Conservation (phyloP, 2,888 invertebrate genomes). For the Cantharis rufa region DNA sequence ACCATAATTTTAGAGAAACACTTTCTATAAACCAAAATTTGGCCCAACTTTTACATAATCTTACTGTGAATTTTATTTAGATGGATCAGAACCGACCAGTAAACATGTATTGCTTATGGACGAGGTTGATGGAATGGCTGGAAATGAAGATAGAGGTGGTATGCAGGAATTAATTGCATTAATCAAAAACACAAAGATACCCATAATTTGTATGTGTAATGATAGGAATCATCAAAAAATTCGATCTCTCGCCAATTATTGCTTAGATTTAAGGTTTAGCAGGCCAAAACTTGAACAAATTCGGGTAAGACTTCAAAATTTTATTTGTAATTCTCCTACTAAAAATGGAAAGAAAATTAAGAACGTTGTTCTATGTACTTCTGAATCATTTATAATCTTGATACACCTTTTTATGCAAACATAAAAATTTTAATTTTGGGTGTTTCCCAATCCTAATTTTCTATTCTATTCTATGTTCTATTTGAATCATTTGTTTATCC, state of each 20-base stretch:
- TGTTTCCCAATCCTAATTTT: too few relatives aligned
- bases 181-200: conserved; percentile 85
- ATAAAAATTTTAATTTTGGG: too few relatives aligned
- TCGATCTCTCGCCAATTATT: conserved; percentile 88
- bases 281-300: conserved; percentile 90
- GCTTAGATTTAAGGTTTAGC: conserved; percentile 87
- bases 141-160: conserved; percentile 98
- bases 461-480: too few relatives aligned
- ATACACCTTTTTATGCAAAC: too few relatives aligned
- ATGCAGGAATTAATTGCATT: conserved; percentile 90
- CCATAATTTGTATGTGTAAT: conserved; percentile 97
- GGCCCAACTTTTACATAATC: background rate
- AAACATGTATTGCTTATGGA: conserved; percentile 98
- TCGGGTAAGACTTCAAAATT: conserved; percentile 63
- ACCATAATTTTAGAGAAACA: too few relatives aligned
- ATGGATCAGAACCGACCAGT: conserved; percentile 56
- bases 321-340: background rate
- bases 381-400: too few relatives aligned
- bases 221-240: conserved; percentile 94
- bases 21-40: too few relatives aligned
- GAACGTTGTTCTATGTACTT: too few relatives aligned
- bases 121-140: conserved; percentile 99
- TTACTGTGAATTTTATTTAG: conserved; percentile 34
- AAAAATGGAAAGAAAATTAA: too few relatives aligned
- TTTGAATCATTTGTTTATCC: too few relatives aligned